Evolutionary conservation across 2,888 invertebrate genomes (phyloP).

Genomic region (Erebia palarica): DNA sequence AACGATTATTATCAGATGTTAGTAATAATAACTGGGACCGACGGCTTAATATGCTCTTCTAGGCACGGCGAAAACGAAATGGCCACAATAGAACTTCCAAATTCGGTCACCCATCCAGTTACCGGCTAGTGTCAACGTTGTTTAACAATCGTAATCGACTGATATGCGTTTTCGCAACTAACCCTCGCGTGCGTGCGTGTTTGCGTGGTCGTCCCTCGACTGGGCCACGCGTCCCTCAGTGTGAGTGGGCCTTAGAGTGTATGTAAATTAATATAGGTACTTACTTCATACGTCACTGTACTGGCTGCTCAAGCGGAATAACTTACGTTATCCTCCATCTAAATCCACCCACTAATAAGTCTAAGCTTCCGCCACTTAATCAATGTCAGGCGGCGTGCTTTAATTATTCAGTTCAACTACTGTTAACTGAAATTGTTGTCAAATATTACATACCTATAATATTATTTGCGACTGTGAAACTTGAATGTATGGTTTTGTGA

Average conservation of each 20-base stretch:
- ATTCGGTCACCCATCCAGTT: too few species aligned
- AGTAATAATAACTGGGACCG: too few species aligned
- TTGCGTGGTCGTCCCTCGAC: too few species aligned
- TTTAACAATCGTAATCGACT: too few species aligned
- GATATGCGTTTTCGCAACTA: too few species aligned
- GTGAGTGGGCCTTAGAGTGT: background rate
- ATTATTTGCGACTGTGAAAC: background rate
- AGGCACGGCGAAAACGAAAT: too few species aligned
- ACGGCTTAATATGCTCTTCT: too few species aligned
- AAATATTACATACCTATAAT: background rate
- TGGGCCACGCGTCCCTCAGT: too few species aligned
- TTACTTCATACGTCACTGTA: background rate
- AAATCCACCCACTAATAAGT: conserved; percentile 35
- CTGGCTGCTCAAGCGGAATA: conserved; percentile 1
- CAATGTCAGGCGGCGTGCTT: conserved; percentile 27
- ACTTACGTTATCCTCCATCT: conserved; percentile 17
- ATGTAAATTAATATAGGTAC: background rate
- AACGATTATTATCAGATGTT: too few species aligned
- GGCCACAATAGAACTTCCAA: too few species aligned
- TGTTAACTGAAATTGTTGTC: conserved; percentile 4
- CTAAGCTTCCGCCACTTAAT: conserved; percentile 30
- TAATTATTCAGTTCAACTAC: conserved; percentile 15
- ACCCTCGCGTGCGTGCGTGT: too few species aligned
- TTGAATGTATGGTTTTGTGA: background rate
- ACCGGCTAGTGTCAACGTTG: too few species aligned